Base-by-base conservation (phyloP, 1,140 invertebrate genomes). In the Lepidostoma basale region DNA sequence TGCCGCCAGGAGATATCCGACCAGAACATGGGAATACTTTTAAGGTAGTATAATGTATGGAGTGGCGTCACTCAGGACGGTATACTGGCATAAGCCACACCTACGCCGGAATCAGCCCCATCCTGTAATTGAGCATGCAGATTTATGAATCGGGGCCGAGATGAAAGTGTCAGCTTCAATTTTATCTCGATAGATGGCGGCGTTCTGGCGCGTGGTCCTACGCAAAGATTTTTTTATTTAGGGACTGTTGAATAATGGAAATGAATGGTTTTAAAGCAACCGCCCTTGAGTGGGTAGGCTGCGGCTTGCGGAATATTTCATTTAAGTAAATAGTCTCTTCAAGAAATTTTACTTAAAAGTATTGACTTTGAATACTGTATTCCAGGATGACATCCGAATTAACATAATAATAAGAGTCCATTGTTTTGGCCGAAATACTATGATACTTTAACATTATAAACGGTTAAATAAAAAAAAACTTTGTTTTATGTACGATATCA, bases 1-100 rank as follows among this genome's bases (percentile, higher is more conserved):
- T 47, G 72, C 72, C 62, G 64, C 47, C 68, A 45, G 49, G 59
- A 73, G 72, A 70, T 73, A 68, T 70, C 65, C 28, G 33, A 26
- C 18, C 47, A 54, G 65, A 73, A 73, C 72, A 73, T 44, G 72
- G 65, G 72, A 73, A 73, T 65, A 73, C 72, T 73, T 63, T 73
- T 70, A 73, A 73, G 62, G 72, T 67, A 62, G 68, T 70, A 70
- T 70, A 70, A 73, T 73, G 65, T 73, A 73, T 70, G 63, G 47
- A 65, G 45, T 28, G 25, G 52, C 25, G 44, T 62, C 60, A 52
- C 62, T 44, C 40, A 20, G 44, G 25, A 20, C 14, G 52, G 47
- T n/a, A 59, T 59, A 67, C 52, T 14, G 59, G 14, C 20, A 45
- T 45, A 62, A 64, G 20, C 22, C 56, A 23, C 42, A 33, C 40